Conservation (phyloP, 2,113 vertebrate species). For the Eolophus roseicapilla region DNA sequence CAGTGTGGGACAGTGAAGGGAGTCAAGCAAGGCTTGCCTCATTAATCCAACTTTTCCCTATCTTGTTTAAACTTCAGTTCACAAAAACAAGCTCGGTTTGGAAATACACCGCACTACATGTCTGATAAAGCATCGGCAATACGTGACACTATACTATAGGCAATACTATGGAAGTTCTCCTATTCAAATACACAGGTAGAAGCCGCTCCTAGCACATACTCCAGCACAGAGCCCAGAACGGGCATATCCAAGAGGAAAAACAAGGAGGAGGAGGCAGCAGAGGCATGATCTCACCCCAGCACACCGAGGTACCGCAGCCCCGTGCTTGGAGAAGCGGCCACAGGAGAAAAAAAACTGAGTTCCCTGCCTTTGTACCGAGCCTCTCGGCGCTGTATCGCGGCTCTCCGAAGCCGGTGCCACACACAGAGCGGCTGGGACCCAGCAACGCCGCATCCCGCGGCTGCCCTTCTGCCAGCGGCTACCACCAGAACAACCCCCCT, state of each 20-base stretch:
- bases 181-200: neutral
- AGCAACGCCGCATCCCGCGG: neutral
- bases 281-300: constrained; percentile 43
- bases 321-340: neutral
- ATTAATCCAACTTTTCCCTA: neutral
- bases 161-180: neutral
- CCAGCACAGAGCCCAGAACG: neutral
- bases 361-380: neutral
- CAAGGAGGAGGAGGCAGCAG: neutral
- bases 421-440: neutral
- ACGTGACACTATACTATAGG: accelerated
- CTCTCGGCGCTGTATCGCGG: accelerated
- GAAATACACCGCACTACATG: neutral
- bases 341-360: neutral
- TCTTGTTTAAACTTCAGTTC: neutral
- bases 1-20: neutral
- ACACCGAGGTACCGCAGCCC: neutral
- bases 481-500: neutral
- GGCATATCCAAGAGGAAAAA: neutral
- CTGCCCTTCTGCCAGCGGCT: neutral
- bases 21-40: neutral
- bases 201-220: neutral
- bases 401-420: accelerated
- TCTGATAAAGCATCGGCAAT: neutral
- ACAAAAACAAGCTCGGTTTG: neutral